Base-by-base conservation (phyloP, 2,113 vertebrate genomes). In the Ahaetulla prasina region DNA sequence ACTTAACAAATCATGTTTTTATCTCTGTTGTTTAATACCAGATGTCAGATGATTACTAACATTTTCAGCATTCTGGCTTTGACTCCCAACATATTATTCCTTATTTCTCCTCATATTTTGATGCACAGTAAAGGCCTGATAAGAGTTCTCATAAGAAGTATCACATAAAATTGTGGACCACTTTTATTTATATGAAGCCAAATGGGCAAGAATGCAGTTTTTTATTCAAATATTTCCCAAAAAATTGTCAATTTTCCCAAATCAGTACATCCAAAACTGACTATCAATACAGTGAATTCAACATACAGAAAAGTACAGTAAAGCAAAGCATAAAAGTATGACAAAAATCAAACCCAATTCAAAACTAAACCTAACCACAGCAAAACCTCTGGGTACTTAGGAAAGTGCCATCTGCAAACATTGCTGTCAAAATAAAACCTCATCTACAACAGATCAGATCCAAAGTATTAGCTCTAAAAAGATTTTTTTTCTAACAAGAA, bases 311-410 rank as follows among this genome's bases (percentile, higher is more conserved):
- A 5, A 52, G 23, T 23, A 14, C 30, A 8, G 8, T 43, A 50
- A 50, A 39, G 9, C 87, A 88, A 74, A 74, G 49, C 35, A 53
- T 6, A 90, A 18, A 88, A 23, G 55, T 52, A 3, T 57, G 18
- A 35, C 35, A 4, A 22, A 52, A 14, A 39, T 52, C 27, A 30
- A 20, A 87, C 25, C 18, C 9, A 87, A 25, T 18, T 47, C 84
- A 87, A 87, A 91, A 35, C 10, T 35, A 68, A 30, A 20, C 20
- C 27, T 49, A 85, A 90, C 68, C 30, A 91, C 0, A 90, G 43
- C 27, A 7, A 74, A 2, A 27, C 7, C 45, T 6, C 84, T 91
- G 0, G n/a, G 0, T 49, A 74, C 0, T 16, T 2, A 18, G 87
- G 27, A 30, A 94, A 1, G 5, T 53, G 74, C 45, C 87, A 89